phyloP scores from a whole-genome alignment of 2,797 vertebrate species.

The Helicolenus hilgendorfi region DNA sequence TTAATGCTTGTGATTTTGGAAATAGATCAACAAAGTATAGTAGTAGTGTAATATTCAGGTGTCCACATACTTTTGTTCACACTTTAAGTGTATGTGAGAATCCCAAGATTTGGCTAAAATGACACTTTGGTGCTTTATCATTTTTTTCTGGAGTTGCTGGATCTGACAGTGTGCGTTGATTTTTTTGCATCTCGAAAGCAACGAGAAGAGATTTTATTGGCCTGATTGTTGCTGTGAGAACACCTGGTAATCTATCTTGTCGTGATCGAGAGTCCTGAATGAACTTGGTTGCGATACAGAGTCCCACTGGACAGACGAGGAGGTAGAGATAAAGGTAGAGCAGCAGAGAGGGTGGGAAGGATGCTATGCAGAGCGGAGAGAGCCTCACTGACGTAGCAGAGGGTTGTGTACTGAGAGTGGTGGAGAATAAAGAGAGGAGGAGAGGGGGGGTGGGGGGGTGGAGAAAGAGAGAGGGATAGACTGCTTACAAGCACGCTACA shows the following conservation, averaged over 20 bases:
- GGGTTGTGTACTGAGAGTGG: slow-evolving; percentile 80
- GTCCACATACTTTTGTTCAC: not conserved
- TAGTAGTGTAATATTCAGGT: not conserved
- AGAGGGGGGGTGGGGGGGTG: slow-evolving; percentile 35
- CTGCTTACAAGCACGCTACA: slow-evolving; percentile 85
- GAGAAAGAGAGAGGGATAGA: slow-evolving; percentile 75
- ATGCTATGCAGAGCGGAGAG: slow-evolving; percentile 77
- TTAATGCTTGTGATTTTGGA: not conserved
- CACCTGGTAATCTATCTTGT: not conserved
- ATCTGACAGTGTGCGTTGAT: not conserved
- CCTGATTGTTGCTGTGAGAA: not conserved
- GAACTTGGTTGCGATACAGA: slow-evolving; percentile 42
- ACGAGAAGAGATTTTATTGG: not conserved
- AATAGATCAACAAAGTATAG: not conserved
- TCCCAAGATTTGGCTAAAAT: not conserved
- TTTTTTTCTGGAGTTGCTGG: not conserved
- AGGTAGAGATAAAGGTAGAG: slow-evolving; percentile 60
- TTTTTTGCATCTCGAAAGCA: not conserved
- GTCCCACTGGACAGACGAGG: slow-evolving; percentile 49
- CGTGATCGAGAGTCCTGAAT: slow-evolving; percentile 46
- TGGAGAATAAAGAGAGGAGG: slow-evolving; percentile 62
- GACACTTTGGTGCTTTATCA: not conserved
- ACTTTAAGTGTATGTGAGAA: not conserved
- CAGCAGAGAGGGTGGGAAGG: slow-evolving; percentile 71
- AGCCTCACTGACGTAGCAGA: slow-evolving; percentile 84